These are phyloP conservation scores for Lasioglossum zephyrum DNA, from an alignment of 2,888 invertebrate species.

Conservation along the genomic window DNA sequence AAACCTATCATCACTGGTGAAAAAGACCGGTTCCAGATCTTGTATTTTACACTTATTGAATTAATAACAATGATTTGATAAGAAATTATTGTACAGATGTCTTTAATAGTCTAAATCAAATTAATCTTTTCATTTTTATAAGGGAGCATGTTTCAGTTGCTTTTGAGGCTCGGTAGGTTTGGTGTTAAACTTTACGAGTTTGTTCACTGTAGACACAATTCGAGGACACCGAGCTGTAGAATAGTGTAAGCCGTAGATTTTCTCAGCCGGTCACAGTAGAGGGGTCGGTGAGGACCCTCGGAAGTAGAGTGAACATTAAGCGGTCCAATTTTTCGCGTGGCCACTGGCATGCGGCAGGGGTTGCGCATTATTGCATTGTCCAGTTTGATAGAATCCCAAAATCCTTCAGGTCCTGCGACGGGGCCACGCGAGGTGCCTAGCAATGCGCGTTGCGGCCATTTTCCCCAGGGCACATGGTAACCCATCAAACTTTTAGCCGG, in stretches of 20 bases:
- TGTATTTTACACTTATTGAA: too few species aligned
- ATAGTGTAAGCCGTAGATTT: neutral
- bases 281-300: neutral
- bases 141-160: too few species aligned
- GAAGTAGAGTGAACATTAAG: constrained; percentile 36
- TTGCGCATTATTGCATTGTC: constrained; percentile 83
- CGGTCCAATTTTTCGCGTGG: constrained; percentile 77
- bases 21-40: too few species aligned
- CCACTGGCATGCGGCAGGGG: constrained; percentile 60
- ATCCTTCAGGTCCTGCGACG: constrained; percentile 81
- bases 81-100: too few species aligned
- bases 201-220: too few species aligned
- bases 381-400: constrained; percentile 84
- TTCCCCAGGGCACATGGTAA: constrained; percentile 80
- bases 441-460: constrained; percentile 79
- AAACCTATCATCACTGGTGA: too few species aligned
- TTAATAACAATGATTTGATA: too few species aligned
- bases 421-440: constrained; percentile 79
- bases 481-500: constrained; percentile 84
- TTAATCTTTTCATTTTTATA: too few species aligned
- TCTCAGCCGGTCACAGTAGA: neutral
- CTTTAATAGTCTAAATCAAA: too few species aligned
- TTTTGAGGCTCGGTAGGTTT: too few species aligned
- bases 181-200: too few species aligned
- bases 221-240: neutral